Percentiles rank a stretch among this genome's conserved stretches.
Evolutionary conservation across 2,888 invertebrate species (phyloP).

Genomic region (Yponomeuta malinellus): DNA sequence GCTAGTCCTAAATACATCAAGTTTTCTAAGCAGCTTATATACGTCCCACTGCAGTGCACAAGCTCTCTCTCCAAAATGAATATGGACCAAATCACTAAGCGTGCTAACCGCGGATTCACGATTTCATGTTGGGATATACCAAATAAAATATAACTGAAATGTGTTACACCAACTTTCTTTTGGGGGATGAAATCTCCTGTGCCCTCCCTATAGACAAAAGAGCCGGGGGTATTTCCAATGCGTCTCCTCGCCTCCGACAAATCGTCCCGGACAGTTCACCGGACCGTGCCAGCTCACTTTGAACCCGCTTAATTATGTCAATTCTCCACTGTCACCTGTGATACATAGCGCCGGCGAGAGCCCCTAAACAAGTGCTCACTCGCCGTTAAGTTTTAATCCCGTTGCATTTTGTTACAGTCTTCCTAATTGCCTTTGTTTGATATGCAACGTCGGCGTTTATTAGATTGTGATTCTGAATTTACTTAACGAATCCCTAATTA

Average conservation of each 20-base stretch:
- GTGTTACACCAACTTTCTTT: background rate
- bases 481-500: background rate
- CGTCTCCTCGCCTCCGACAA: constrained; percentile 35
- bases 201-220: background rate
- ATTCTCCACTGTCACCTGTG: constrained; percentile 39
- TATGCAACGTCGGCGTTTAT: constrained; percentile 17
- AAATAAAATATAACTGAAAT: too few relatives aligned
- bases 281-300: constrained; percentile 41
- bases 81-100: too few relatives aligned
- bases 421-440: constrained; percentile 21
- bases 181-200: background rate
- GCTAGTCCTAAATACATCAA: too few relatives aligned
- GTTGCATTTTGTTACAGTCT: constrained; percentile 14
- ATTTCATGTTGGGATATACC: too few relatives aligned
- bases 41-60: too few relatives aligned
- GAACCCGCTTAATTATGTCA: constrained; percentile 50
- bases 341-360: constrained; percentile 23
- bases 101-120: too few relatives aligned
- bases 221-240: constrained; percentile 32
- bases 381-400: constrained; percentile 19
- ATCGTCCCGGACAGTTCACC: constrained; percentile 45
- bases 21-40: too few relatives aligned
- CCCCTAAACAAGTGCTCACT: constrained; percentile 5
- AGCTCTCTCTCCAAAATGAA: too few relatives aligned
- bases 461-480: background rate